Evolutionary conservation across 2,113 vertebrate species (phyloP), one percentile per base, ranked within the genome.

Genomic region (Siphamia tubifer): DNA sequence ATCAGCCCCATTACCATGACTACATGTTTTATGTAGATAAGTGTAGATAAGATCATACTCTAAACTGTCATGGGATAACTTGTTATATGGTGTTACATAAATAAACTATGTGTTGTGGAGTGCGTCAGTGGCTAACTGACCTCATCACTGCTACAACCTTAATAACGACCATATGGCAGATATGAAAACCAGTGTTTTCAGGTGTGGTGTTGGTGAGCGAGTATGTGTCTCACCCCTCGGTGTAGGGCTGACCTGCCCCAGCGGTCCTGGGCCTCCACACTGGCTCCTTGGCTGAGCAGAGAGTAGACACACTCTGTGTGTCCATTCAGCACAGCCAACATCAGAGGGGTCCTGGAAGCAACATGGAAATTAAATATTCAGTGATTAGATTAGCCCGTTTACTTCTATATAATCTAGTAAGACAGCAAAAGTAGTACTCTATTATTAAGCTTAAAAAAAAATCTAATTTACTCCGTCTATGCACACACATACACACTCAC

Each of bases 271-370:
- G 93, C 94, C 87, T 97, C 94, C 15, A 97, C 95, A 8, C 92
- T 93, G 81, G 96, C 96, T 84, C 97, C 97, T 87, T 98, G 96
- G 84, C 95, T 96, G 48, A 99, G 93, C 51, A 99, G 88, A 34
- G 94, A 94, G 89, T 95, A 97, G 32, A 96, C 97, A 42, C 97
- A 98, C 79, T 99, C 96, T 0, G 94, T 96, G 91, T 99, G 96
- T 74, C 96, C 96, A 0, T 96, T 98, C 69, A 98, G 94, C 75
- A 98, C 96, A n/a, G 98, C 96, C 55, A 99, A 45, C 97, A 99
- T 99, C 84, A 99, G 85, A 56, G 98, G 94, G 54, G 95, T 99
- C 88, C 98, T 99, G 77, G 0, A 36, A 13, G 68, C 48, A 45
- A 48, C 4, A 23, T 16, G 16, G n/a, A 56, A 49, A 66, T 8